Conservation (phyloP, 2,797 vertebrate genomes). For the Etheostoma nigrum region DNA sequence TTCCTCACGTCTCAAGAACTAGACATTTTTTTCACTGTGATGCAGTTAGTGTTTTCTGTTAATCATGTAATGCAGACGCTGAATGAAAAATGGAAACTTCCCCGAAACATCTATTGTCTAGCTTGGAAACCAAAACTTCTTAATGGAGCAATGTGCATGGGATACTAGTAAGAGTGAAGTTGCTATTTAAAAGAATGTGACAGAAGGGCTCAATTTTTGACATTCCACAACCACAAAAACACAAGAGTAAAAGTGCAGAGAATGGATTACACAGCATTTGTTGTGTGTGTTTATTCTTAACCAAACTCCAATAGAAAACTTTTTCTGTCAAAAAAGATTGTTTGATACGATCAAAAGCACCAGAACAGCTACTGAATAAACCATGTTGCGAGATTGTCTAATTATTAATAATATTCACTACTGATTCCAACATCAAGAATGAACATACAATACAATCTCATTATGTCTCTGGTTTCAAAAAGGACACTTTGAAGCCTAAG, state of each 20-base stretch:
- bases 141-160: neutral
- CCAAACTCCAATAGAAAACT: neutral
- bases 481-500: neutral
- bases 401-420: neutral
- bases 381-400: neutral
- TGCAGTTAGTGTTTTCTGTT: neutral
- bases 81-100: neutral
- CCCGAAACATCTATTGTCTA: neutral
- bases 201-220: neutral
- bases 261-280: neutral
- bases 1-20: slow-evolving; percentile 10
- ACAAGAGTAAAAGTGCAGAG: neutral
- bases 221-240: neutral
- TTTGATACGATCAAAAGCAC: neutral
- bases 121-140: neutral
- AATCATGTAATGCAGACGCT: neutral
- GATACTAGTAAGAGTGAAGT: neutral
- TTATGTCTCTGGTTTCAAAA: neutral
- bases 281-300: neutral
- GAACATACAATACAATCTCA: neutral
- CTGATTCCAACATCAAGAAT: neutral
- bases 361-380: neutral
- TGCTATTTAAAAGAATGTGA: neutral
- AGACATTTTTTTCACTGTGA: slow-evolving; percentile 5
- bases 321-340: neutral